phyloP scores from a whole-genome alignment of 2,113 vertebrate species.

The Chionis minor region DNA sequence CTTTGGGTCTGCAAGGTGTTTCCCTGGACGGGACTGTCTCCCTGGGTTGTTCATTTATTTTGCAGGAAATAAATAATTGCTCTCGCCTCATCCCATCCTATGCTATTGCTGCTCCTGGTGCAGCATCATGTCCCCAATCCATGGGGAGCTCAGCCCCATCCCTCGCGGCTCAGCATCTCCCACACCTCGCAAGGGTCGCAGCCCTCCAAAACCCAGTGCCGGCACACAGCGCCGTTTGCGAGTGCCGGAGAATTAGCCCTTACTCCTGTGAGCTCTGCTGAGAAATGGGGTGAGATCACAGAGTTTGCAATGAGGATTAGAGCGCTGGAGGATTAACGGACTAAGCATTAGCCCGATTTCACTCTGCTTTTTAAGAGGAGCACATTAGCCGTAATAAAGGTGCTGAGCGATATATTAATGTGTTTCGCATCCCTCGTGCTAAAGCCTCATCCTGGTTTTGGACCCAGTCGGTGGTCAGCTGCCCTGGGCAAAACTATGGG shows the following conservation, averaged over 20 bases:
- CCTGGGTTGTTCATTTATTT: background rate
- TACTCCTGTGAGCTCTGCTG: background rate
- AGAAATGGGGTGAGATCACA: background rate
- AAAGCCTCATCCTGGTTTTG: background rate
- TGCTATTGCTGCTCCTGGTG: accelerated
- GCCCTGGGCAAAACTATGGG: background rate
- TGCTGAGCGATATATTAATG: background rate
- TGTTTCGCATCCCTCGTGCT: background rate
- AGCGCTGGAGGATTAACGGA: background rate
- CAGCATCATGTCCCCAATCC: background rate
- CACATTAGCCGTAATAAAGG: background rate
- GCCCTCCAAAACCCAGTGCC: background rate
- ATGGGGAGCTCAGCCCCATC: background rate
- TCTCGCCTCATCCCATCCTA: background rate
- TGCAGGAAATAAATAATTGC: background rate
- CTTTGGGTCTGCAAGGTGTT: background rate
- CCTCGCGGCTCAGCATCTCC: background rate
- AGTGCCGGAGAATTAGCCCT: background rate
- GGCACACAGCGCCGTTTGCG: accelerated
- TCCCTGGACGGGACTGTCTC: background rate
- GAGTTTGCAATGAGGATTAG: slow-evolving; percentile 24
- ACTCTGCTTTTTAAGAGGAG: slow-evolving; percentile 37
- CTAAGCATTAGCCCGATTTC: slow-evolving; percentile 28
- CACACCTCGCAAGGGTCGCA: background rate
- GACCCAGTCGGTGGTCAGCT: accelerated